Evolutionary conservation across 1,140 invertebrate species (phyloP).

Genomic region (Ceratitis capitata): DNA sequence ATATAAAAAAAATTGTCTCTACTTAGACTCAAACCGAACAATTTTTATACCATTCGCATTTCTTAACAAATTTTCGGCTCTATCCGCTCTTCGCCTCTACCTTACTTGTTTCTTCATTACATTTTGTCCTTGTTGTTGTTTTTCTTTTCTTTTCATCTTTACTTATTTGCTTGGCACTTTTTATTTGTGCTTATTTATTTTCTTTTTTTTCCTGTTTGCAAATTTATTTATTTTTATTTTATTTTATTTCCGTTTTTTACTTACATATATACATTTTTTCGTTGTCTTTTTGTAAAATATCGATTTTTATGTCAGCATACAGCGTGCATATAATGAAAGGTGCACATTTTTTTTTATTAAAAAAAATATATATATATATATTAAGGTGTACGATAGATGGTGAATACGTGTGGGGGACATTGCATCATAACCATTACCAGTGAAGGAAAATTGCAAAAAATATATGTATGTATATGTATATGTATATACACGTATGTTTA

Average conservation of each 20-base stretch:
- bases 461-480: not conserved
- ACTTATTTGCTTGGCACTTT: constrained; percentile 16
- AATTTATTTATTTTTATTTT: constrained; percentile 35
- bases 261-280: too few relatives aligned
- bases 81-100: too few relatives aligned
- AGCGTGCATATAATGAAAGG: constrained; percentile 35
- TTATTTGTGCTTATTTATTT: not conserved
- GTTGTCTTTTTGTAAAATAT: constrained; percentile 25
- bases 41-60: too few relatives aligned
- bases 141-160: not conserved
- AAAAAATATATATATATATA: too few relatives aligned
- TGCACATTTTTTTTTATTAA: not conserved
- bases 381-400: not conserved
- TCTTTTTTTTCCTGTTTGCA: not conserved
- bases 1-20: too few relatives aligned
- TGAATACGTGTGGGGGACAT: not conserved
- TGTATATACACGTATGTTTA: too few relatives aligned
- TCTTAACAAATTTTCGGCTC: too few relatives aligned
- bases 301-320: constrained; percentile 27
- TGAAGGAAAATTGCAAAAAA: not conserved
- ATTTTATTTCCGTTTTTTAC: not conserved
- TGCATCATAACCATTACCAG: not conserved
- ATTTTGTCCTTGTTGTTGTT: not conserved
- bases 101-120: not conserved
- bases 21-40: too few relatives aligned